Conservation (phyloP, 2,888 invertebrate species). For the Apamea anceps region DNA sequence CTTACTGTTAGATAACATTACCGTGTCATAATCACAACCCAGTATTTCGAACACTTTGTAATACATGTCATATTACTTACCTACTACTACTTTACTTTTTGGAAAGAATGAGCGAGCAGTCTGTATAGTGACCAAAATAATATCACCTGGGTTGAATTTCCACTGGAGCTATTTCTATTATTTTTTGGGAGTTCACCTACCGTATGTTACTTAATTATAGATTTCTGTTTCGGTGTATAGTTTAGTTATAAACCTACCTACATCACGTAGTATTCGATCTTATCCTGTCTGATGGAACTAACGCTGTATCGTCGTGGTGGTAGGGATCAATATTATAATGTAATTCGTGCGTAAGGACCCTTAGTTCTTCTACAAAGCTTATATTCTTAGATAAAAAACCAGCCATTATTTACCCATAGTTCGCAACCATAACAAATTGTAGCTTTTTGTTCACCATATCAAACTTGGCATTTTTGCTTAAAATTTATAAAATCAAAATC, state of each 20-base stretch:
- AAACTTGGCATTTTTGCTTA: background rate
- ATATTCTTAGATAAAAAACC: background rate
- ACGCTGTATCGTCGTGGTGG: background rate
- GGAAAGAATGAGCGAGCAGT: background rate
- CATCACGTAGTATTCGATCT: background rate
- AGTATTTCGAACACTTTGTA: background rate
- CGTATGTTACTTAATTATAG: background rate
- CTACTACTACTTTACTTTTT: background rate
- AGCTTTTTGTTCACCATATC: background rate
- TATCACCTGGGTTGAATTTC: background rate
- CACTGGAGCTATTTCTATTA: background rate
- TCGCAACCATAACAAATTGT: conserved; percentile 3
- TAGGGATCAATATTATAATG: background rate
- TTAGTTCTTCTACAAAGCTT: background rate
- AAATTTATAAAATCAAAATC: background rate
- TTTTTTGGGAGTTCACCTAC: too few species aligned
- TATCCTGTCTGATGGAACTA: background rate
- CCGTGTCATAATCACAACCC: background rate
- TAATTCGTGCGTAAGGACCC: background rate
- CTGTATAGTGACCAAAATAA: background rate
- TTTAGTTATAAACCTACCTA: background rate
- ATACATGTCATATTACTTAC: too few species aligned
- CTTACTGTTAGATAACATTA: too few species aligned
- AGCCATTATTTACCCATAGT: conserved; percentile 1
- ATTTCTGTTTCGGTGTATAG: background rate